These are phyloP conservation scores for Hyla sarda DNA, from an alignment of 2,113 vertebrate genomes.

Conservation along the genomic window DNA sequence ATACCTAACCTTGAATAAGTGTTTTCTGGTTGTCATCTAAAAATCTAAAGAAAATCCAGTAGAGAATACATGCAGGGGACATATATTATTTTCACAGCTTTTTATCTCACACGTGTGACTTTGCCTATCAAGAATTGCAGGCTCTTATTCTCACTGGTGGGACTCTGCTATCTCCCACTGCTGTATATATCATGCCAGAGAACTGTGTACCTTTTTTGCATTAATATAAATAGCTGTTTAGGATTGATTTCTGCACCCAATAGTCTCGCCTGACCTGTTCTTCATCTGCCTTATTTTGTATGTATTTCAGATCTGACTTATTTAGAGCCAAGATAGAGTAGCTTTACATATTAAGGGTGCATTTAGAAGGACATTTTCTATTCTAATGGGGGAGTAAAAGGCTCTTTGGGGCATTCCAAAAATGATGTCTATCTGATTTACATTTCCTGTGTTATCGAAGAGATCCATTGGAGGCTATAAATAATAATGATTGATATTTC, in stretches of 20 bases:
- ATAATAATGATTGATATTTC: conserved; percentile 79
- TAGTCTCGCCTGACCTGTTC: conserved; percentile 77
- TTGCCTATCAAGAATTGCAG: conserved; percentile 78
- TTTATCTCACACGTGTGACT: conserved; percentile 82
- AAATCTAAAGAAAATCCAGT: conserved; percentile 77
- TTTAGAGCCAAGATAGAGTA: conserved; percentile 73
- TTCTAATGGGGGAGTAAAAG: conserved; percentile 78
- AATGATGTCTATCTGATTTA: conserved; percentile 77
- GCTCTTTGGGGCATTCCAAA: conserved; percentile 76
- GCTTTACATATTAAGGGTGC: conserved; percentile 84
- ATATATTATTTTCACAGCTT: conserved; percentile 79
- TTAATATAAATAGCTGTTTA: conserved; percentile 90
- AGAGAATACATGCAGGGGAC: conserved; percentile 73
- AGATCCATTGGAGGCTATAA: conserved; percentile 76
- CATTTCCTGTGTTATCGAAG: conserved; percentile 73
- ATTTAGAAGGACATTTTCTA: conserved; percentile 81
- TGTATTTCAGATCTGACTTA: conserved; percentile 78
- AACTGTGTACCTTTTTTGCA: conserved; percentile 83
- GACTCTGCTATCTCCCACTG: conserved; percentile 78
- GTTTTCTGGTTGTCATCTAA: conserved; percentile 78
- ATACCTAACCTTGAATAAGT: conserved; percentile 79
- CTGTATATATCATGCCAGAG: conserved; percentile 83
- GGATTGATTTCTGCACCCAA: conserved; percentile 76
- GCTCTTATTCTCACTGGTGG: conserved; percentile 82
- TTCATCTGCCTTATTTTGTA: conserved; percentile 79